Conservation (phyloP, 2,113 vertebrate species). For the Fulica atra region DNA sequence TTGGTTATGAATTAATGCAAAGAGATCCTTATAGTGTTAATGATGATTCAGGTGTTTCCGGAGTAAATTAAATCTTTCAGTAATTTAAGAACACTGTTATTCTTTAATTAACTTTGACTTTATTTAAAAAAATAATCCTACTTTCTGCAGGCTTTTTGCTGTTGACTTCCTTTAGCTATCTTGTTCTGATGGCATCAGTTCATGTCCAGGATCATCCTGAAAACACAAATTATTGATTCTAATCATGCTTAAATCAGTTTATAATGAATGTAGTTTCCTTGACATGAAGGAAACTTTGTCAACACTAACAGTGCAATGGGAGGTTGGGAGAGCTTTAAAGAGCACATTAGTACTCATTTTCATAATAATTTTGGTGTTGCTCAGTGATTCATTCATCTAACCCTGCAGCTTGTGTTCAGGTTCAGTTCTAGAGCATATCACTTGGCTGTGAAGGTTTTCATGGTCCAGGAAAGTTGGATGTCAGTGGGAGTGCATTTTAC, state of each 20-base stretch:
- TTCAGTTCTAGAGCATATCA: neutral
- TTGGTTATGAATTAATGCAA: conserved; percentile 54
- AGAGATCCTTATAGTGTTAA: conserved; percentile 53
- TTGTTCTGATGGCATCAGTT: neutral
- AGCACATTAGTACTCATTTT: neutral
- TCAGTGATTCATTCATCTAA: neutral
- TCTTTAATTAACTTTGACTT: conserved; percentile 10
- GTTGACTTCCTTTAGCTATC: neutral
- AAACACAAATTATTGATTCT: neutral
- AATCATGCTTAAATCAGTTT: neutral
- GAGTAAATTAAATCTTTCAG: conserved; percentile 29
- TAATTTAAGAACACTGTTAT: conserved; percentile 31
- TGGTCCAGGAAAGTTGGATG: neutral
- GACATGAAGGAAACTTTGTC: neutral
- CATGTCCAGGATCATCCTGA: neutral
- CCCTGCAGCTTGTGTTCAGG: neutral
- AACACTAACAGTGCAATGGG: neutral
- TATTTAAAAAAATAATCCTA: neutral
- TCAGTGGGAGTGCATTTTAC: neutral
- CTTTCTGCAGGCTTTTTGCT: neutral
- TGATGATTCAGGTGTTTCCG: conserved; percentile 65
- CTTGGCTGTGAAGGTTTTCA: neutral
- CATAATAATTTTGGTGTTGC: neutral
- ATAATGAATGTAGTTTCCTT: neutral
- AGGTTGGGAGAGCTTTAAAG: conserved; percentile 3